Percentiles rank a stretch among this genome's conserved stretches.
Evolutionary conservation across 2,113 vertebrate species (phyloP).

Genomic region (Oncorhynchus kisutch): DNA sequence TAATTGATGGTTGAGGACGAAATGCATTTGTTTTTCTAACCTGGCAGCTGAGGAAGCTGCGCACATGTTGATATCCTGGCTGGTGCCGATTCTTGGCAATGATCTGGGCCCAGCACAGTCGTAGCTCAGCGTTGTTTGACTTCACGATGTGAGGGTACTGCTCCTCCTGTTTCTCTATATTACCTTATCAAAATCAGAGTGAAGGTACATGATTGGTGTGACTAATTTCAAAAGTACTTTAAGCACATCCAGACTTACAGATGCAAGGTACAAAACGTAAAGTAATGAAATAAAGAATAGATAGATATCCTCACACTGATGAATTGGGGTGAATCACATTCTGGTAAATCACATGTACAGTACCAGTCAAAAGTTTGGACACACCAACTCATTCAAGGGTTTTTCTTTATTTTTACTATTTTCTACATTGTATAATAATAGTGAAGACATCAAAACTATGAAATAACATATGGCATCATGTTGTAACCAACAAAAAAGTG

Average conservation of each 20-base stretch:
- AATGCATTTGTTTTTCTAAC: conserved; percentile 53
- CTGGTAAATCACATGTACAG: neutral
- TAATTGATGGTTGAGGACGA: too few species aligned
- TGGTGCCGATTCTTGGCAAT: conserved; percentile 77
- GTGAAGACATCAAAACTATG: too few species aligned
- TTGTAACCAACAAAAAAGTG: too few species aligned
- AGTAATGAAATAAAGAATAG: too few species aligned
- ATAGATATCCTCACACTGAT: too few species aligned
- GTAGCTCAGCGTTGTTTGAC: conserved; percentile 74
- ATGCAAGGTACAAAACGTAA: neutral
- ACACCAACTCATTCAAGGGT: too few species aligned
- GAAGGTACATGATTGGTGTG: neutral
- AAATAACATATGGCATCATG: too few species aligned
- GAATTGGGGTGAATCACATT: neutral
- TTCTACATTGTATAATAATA: too few species aligned
- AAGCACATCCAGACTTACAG: neutral
- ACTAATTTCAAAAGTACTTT: neutral
- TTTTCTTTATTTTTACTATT: too few species aligned
- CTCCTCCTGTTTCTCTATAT: conserved; percentile 66
- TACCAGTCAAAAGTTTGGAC: too few species aligned
- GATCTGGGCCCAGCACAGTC: conserved; percentile 80
- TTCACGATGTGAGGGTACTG: conserved; percentile 73
- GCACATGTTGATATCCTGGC: conserved; percentile 76
- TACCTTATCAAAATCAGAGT: conserved; percentile 58
- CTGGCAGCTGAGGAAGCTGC: conserved; percentile 77